These are phyloP conservation scores for Teleogryllus occipitalis DNA, from an alignment of 1,140 invertebrate species.

Conservation along the genomic window DNA sequence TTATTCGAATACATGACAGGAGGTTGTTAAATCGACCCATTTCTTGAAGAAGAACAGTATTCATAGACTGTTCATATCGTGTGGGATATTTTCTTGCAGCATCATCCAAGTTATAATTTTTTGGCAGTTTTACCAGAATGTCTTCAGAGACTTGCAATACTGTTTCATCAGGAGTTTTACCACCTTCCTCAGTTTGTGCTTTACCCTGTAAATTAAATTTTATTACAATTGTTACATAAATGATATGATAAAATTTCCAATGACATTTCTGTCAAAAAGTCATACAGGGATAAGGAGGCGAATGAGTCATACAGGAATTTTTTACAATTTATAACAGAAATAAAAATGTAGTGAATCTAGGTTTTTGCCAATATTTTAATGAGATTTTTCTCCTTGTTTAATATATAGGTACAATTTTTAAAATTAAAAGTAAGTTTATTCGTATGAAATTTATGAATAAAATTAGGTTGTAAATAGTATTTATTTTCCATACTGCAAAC, in stretches of 20 bases:
- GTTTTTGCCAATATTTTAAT: too few species aligned
- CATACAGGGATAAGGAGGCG: background rate
- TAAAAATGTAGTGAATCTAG: too few species aligned
- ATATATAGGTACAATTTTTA: too few species aligned
- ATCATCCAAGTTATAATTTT: constrained; percentile 58
- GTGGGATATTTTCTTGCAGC: constrained; percentile 68
- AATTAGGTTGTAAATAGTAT: too few species aligned
- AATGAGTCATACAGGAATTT: background rate
- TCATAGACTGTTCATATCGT: constrained; percentile 77
- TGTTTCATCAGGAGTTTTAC: constrained; percentile 54
- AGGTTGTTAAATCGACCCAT: constrained; percentile 84
- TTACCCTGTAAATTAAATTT: constrained; percentile 32
- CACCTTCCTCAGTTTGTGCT: constrained; percentile 31
- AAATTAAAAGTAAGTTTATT: too few species aligned
- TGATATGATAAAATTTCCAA: too few species aligned
- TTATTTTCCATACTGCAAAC: too few species aligned
- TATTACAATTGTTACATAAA: background rate
- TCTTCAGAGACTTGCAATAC: constrained; percentile 61
- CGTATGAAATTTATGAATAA: too few species aligned
- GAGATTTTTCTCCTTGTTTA: too few species aligned
- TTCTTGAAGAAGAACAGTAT: constrained; percentile 88
- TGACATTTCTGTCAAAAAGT: too few species aligned
- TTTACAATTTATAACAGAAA: too few species aligned
- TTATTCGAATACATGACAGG: constrained; percentile 59
- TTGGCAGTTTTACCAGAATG: constrained; percentile 63